Evolutionary conservation across 2,888 invertebrate species (phyloP).

Genomic region (Nomada fucata): DNA sequence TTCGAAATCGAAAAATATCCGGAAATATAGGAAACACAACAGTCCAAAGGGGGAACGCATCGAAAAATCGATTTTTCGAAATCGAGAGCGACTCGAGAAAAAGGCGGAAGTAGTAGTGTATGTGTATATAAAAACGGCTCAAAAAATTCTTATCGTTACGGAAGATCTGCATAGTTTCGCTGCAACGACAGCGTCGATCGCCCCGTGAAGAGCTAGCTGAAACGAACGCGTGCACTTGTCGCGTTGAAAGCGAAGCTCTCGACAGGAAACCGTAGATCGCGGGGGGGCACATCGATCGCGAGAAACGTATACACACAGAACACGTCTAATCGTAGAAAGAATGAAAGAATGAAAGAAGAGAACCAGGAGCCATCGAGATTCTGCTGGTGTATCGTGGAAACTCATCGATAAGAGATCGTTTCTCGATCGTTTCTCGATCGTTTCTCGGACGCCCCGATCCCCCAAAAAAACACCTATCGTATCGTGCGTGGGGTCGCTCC

Average conservation of each 20-base stretch:
- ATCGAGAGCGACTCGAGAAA: constrained; percentile 8
- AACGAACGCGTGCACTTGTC: neutral
- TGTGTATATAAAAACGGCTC: constrained; percentile 41
- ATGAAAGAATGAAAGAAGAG: neutral
- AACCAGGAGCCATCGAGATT: neutral
- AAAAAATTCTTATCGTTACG: constrained; percentile 56
- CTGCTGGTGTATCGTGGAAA: neutral
- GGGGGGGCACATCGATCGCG: neutral
- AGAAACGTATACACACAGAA: neutral
- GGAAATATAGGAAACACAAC: constrained; percentile 50
- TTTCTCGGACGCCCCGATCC: neutral
- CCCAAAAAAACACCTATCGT: neutral
- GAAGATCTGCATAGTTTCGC: constrained; percentile 28
- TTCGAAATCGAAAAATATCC: constrained; percentile 56
- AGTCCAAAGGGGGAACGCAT: constrained; percentile 44
- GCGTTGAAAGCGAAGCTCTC: neutral
- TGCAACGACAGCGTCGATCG: constrained; percentile 13
- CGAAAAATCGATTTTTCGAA: no score
- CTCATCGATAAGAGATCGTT: neutral
- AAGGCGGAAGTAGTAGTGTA: constrained; percentile 3
- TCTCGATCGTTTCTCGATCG: neutral
- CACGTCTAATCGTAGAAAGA: neutral
- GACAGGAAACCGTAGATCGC: constrained; percentile 4
- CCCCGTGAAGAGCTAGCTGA: neutral
- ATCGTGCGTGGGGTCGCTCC: neutral